Conservation (phyloP, 2,888 invertebrate species). For the Acrocera orbiculus region DNA sequence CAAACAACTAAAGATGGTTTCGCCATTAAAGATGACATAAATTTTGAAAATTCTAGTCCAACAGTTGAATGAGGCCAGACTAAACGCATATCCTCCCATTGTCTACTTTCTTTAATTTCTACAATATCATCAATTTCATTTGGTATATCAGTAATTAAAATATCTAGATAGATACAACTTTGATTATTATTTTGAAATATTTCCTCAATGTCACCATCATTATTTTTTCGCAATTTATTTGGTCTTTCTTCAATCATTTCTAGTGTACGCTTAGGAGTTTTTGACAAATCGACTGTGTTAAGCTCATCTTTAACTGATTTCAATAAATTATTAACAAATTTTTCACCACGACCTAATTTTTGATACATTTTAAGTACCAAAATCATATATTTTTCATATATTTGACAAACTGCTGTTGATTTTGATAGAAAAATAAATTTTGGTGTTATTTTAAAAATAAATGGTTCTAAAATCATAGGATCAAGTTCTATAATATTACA, state of each 20-base stretch:
- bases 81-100: conserved; percentile 15
- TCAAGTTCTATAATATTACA: conserved; percentile 22
- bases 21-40: conserved; percentile 22
- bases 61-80: conserved; percentile 23
- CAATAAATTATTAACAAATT: conserved; percentile 22
- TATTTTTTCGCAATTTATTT: not conserved
- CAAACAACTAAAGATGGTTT: conserved; percentile 28
- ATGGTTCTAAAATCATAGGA: conserved; percentile 22
- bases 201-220: too few relatives aligned
- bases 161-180: too few relatives aligned
- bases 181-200: too few relatives aligned
- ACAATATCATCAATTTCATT: not conserved
- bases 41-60: conserved; percentile 22
- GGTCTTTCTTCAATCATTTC: not conserved
- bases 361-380: conserved; percentile 25
- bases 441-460: not conserved
- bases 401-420: conserved; percentile 11
- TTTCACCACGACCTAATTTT: conserved; percentile 24
- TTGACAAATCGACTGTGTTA: conserved; percentile 12
- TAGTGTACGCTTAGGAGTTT: conserved; percentile 12
- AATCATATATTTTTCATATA: conserved; percentile 22
- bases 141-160: not conserved
- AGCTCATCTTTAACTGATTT: conserved; percentile 21
- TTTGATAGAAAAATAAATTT: not conserved
- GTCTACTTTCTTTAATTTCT: not conserved